phyloP scores from a whole-genome alignment of 2,888 invertebrate species.

The Drosophila antonietae region DNA sequence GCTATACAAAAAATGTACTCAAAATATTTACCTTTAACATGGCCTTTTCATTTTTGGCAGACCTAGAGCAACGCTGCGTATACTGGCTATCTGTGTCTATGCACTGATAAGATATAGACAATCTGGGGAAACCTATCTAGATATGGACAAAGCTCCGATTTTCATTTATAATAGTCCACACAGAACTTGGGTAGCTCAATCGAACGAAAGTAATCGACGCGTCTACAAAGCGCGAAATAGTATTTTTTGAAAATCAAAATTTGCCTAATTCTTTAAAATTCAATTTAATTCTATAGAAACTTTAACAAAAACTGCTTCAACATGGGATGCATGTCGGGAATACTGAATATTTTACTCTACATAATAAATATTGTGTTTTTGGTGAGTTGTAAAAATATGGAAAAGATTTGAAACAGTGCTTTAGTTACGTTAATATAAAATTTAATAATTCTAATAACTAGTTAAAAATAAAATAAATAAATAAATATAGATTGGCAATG shows the following conservation, averaged over 20 bases:
- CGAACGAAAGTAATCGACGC: constrained; percentile 67
- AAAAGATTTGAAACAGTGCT: neutral
- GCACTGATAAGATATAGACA: constrained; percentile 29
- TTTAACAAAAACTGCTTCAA: constrained; percentile 42
- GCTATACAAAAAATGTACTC: constrained; percentile 14
- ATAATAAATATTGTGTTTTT: constrained; percentile 81
- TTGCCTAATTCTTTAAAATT: neutral
- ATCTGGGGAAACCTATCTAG: constrained; percentile 52
- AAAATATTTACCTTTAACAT: constrained; percentile 14
- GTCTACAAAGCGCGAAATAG: constrained; percentile 52
- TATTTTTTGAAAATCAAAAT: constrained; percentile 2
- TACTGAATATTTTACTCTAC: constrained; percentile 81
- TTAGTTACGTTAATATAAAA: neutral
- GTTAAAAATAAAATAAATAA: no score
- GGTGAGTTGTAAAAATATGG: constrained; percentile 73
- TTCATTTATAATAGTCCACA: constrained; percentile 57
- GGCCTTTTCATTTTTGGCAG: neutral
- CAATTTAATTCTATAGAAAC: constrained; percentile 6
- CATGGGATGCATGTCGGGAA: constrained; percentile 79
- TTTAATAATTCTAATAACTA: neutral
- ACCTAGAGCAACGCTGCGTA: constrained; percentile 23
- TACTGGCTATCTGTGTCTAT: constrained; percentile 26
- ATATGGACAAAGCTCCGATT: constrained; percentile 40
- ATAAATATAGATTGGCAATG: no score
- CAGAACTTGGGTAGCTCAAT: constrained; percentile 45